These are phyloP conservation scores for Scaptomyza cyrtandrae DNA, from an alignment of 2,888 invertebrate genomes.

Conservation along the genomic window DNA sequence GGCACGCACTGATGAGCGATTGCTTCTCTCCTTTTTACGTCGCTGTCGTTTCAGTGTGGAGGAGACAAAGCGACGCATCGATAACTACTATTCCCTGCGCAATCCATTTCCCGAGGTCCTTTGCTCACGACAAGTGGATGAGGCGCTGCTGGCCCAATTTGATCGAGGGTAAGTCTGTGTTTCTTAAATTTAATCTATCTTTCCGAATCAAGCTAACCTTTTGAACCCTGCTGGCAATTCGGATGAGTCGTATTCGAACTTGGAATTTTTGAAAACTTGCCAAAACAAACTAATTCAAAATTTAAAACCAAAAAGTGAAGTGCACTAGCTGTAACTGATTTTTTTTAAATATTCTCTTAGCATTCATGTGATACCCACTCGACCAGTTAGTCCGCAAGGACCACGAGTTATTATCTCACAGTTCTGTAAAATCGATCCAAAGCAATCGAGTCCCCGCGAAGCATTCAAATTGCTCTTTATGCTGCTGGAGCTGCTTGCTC, in stretches of 20 bases:
- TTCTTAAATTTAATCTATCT: too few relatives aligned
- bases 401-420: conserved; percentile 73
- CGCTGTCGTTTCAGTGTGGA: conserved; percentile 73
- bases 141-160: conserved; percentile 60
- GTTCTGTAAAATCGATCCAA: conserved; percentile 72
- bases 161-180: conserved; percentile 65
- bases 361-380: conserved; percentile 67
- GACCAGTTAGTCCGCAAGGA: conserved; percentile 60
- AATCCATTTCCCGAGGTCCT: conserved; percentile 74
- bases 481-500: conserved; percentile 71
- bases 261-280: too few relatives aligned
- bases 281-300: too few relatives aligned
- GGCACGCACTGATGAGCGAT: conserved; percentile 60
- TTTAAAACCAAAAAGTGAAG: too few relatives aligned
- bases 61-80: conserved; percentile 74
- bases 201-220: too few relatives aligned
- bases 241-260: too few relatives aligned
- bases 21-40: conserved; percentile 73
- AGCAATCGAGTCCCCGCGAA: conserved; percentile 66
- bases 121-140: conserved; percentile 60
- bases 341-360: too few relatives aligned
- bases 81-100: conserved; percentile 72
- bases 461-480: conserved; percentile 79
- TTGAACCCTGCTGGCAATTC: too few relatives aligned
- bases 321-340: too few relatives aligned